Percentiles rank a stretch among this genome's conserved stretches.
Evolutionary conservation across 2,888 invertebrate species (phyloP).

Genomic region (Endotricha flammealis): DNA sequence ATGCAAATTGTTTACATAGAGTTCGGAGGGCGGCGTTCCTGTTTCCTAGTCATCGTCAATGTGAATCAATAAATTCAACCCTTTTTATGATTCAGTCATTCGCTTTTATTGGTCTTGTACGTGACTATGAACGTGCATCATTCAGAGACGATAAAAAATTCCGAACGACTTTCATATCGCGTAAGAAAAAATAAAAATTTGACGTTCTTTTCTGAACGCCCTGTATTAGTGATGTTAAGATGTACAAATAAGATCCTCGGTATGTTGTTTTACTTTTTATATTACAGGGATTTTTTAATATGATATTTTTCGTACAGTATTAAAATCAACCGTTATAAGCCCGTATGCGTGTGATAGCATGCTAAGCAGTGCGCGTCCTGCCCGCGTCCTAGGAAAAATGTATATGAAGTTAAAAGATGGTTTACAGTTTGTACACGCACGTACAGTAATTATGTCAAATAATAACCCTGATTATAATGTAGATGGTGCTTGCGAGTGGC

Average conservation of each 20-base stretch:
- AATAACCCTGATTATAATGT: too few relatives aligned
- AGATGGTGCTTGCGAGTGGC: too few relatives aligned
- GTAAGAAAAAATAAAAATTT: slow-evolving; percentile 43
- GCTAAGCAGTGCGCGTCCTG: too few relatives aligned
- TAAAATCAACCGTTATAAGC: not conserved
- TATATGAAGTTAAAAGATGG: too few relatives aligned
- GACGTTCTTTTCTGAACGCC: slow-evolving; percentile 36
- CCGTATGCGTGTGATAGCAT: too few relatives aligned
- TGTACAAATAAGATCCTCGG: slow-evolving; percentile 11
- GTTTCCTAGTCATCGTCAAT: slow-evolving; percentile 51
- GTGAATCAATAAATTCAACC: slow-evolving; percentile 74
- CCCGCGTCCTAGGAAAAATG: too few relatives aligned
- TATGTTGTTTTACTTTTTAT: slow-evolving; percentile 6
- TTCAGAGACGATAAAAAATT: slow-evolving; percentile 61
- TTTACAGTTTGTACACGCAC: too few relatives aligned
- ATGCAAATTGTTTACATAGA: slow-evolving; percentile 55
- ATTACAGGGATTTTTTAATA: not conserved
- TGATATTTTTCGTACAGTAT: not conserved
- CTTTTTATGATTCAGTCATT: slow-evolving; percentile 72
- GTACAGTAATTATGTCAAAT: too few relatives aligned
- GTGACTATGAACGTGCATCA: slow-evolving; percentile 64
- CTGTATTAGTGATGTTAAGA: slow-evolving; percentile 15
- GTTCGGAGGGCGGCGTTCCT: not conserved
- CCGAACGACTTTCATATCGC: slow-evolving; percentile 53
- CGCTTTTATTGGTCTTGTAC: slow-evolving; percentile 64